Percentiles rank a stretch among this genome's conserved stretches.
Conservation (phyloP, 2,113 vertebrate species). For the Oreocharis arfaki region DNA sequence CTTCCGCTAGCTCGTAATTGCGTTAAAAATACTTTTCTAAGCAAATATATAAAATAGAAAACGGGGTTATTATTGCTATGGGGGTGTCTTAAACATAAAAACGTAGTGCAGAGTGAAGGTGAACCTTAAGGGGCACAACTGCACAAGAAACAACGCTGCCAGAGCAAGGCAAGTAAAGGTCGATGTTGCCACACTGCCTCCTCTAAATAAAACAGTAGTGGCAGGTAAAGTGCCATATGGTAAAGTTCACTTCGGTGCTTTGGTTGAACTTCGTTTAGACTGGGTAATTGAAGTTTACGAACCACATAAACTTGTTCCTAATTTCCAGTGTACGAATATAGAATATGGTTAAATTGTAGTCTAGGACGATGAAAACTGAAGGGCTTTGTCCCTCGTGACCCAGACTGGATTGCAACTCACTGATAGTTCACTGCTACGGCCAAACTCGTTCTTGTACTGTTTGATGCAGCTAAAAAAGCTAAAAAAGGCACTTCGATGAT, state of each 20-base stretch:
- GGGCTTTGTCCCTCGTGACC: neutral
- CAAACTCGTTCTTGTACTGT: neutral
- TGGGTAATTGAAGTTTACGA: neutral
- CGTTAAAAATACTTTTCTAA: neutral
- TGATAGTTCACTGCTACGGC: neutral
- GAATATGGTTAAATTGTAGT: neutral
- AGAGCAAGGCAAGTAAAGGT: neutral
- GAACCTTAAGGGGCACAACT: neutral
- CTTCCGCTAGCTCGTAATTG: neutral
- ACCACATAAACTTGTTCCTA: neutral
- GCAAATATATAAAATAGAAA: neutral
- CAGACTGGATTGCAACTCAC: neutral
- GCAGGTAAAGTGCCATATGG: neutral
- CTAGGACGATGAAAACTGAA: neutral
- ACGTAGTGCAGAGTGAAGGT: neutral
- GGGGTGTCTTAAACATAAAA: neutral
- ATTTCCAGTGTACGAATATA: neutral
- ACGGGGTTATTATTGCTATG: neutral
- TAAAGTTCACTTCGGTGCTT: neutral
- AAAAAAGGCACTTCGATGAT: neutral
- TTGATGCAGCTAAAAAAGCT: neutral
- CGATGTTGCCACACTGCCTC: neutral
- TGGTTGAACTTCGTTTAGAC: neutral
- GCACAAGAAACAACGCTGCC: neutral
- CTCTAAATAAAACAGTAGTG: neutral